Evolutionary conservation across 1,140 invertebrate species (phyloP).

Genomic region (Metaphire vulgaris): DNA sequence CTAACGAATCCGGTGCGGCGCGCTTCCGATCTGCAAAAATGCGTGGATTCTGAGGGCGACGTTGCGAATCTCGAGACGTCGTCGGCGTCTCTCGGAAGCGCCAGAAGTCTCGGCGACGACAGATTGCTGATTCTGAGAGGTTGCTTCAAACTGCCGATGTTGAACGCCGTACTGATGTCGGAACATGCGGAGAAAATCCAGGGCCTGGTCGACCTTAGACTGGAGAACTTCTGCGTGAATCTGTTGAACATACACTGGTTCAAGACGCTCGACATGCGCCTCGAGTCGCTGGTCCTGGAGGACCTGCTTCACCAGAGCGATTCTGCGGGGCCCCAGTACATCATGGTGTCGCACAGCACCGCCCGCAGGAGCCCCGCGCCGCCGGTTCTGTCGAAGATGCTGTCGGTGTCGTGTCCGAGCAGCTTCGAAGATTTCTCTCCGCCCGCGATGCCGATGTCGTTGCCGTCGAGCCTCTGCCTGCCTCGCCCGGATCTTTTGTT

Average conservation of each 20-base stretch:
- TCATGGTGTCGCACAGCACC: slow-evolving; percentile 61
- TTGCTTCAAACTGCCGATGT: slow-evolving; percentile 49
- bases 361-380: slow-evolving; percentile 29
- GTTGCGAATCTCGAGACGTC: not conserved
- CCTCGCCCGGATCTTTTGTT: too few relatives aligned
- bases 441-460: slow-evolving; percentile 43
- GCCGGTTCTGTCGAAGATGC: slow-evolving; percentile 41
- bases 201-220: slow-evolving; percentile 66
- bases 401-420: slow-evolving; percentile 79
- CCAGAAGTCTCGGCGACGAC: not conserved
- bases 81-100: not conserved
- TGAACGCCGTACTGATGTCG: slow-evolving; percentile 48
- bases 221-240: slow-evolving; percentile 70
- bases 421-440: slow-evolving; percentile 43
- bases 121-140: not conserved
- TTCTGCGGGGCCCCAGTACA: slow-evolving; percentile 66
- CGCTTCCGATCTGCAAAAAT: not conserved
- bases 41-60: not conserved
- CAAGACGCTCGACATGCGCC: slow-evolving; percentile 65
- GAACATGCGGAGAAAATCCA: slow-evolving; percentile 36
- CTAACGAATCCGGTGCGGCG: not conserved
- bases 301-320: slow-evolving; percentile 70
- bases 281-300: slow-evolving; percentile 78
- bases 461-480: slow-evolving; percentile 43
- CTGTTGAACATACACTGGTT: slow-evolving; percentile 64